Base-by-base conservation (phyloP, 2,113 vertebrate species). In the Paradisaea rubra region DNA sequence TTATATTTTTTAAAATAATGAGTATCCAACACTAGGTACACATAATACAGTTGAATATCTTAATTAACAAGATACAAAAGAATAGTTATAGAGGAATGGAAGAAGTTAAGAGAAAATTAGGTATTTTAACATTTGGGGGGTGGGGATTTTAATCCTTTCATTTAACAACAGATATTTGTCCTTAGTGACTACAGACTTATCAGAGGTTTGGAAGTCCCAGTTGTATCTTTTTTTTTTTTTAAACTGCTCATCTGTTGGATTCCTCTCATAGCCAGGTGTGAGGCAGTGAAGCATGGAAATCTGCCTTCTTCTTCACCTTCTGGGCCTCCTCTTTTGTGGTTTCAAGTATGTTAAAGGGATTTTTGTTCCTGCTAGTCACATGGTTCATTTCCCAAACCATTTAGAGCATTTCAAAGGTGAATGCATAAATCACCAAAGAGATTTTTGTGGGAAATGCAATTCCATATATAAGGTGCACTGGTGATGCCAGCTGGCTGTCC, bases 271-370 rank as follows among this genome's bases (percentile, higher is more conserved):
- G 53, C 76, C 74, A 95, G 77, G 47, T 95, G 65, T 89, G 81
- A 92, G 71, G 91, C 76, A 96, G 24, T 87, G 91, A 91, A 86
- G 78, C 84, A 78, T 71, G 57, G 61, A 94, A 93, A 91, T 68
- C 56, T 81, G 71, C 54, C 15, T 3, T 28, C 37, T 72, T 61
- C 59, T 76, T 82, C 42, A 89, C 49, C 33, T 90, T 79, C 65
- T 71, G 42, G 17, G 22, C 44, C 59, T 93, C 88, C 78, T 87
- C 23, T n/a, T 93, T 80, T 64, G 3, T 84, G 31, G 63, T 73
- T 71, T 39, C 49, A 76, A 66, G 60, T 57, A 65, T 86, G 76
- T 82, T 37, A 84, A 87, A 83, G 30, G 57, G 31, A 71, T 88
- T 93, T 94, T 52, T 93, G 5, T 87, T 94, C 66, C 81, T 89